These are phyloP conservation scores for Lasioglossum leucozonium DNA, from an alignment of 2,888 invertebrate species.

Conservation along the genomic window DNA sequence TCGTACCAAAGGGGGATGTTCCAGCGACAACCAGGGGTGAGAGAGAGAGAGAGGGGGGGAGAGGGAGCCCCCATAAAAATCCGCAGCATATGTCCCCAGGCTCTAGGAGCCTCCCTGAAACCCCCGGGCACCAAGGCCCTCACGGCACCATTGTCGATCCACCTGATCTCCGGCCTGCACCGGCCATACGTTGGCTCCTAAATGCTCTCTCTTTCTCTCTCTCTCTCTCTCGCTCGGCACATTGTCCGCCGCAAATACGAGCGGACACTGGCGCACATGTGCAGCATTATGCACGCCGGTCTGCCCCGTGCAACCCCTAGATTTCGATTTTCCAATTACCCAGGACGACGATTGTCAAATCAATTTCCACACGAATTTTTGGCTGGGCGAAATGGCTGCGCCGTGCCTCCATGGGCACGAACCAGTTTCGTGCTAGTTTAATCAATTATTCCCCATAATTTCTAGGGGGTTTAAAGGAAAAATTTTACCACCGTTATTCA, in stretches of 20 bases:
- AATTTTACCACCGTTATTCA: neutral
- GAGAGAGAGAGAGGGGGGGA: neutral
- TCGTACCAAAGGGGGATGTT: slow-evolving; percentile 29
- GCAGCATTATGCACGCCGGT: slow-evolving; percentile 29
- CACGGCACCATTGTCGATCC: slow-evolving; percentile 64
- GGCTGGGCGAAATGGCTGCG: neutral
- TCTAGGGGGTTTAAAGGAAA: neutral
- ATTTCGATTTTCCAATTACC: slow-evolving; percentile 52
- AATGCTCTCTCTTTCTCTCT: slow-evolving; percentile 19
- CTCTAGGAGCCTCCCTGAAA: slow-evolving; percentile 50
- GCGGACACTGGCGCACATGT: slow-evolving; percentile 42
- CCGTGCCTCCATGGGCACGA: neutral
- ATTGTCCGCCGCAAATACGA: slow-evolving; percentile 48
- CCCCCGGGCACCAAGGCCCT: slow-evolving; percentile 31
- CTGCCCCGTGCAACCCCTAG: slow-evolving; percentile 6
- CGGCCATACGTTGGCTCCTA: slow-evolving; percentile 48
- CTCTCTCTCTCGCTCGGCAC: slow-evolving; percentile 6
- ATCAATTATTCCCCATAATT: neutral
- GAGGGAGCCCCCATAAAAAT: slow-evolving; percentile 63
- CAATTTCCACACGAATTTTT: slow-evolving; percentile 3
- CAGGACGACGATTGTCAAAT: slow-evolving; percentile 35
- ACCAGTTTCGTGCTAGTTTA: neutral
- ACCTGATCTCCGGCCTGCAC: slow-evolving; percentile 67
- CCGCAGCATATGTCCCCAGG: slow-evolving; percentile 68
- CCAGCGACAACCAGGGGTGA: neutral